Base-by-base conservation (phyloP, 2,113 vertebrate species). In the Varanus komodoensis region DNA sequence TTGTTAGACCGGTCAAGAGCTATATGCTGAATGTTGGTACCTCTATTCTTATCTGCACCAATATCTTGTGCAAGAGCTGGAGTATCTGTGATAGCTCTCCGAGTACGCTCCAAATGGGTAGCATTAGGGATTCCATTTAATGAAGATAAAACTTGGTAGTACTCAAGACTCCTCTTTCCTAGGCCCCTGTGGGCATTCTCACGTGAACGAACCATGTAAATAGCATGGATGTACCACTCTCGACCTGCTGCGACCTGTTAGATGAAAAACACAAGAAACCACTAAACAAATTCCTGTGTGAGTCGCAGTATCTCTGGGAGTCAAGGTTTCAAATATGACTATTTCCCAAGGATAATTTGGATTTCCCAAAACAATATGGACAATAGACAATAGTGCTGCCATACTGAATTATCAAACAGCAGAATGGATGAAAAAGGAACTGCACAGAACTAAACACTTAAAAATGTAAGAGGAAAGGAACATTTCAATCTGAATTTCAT, bases 221-320 rank as follows among this genome's bases (percentile, higher is more conserved):
- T 96, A 6, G 96, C 93, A 86, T 98, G 97, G 93, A 96, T 96
- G 95, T 96, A 97, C 97, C 97, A 97, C 82, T 98, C 96, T 64
- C 92, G 87, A 71, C 97, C 97, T 61, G 96, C 96, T 94, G 97
- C 95, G 91, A 97, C 97, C 97, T 98, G 75, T 79, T 57, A 54
- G 15, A 54, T 85, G 90, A 15, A 94, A 91, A 74, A 71, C 82
- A 44, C 80, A 19, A 68, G 82, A 79, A 85, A 84, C 54, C 7
- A 6, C 57, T 68, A 32, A 54, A n/a, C 12, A 29, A n/a, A 32
- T 11, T 6, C 8, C 4, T 17, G 12, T 17, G 4, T 38, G 52
- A 38, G 15, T 86, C 48, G 6, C 6, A 25, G n/a, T 86, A 3
- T 85, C 32, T 64, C 11, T 84, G 82, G 21, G 64, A 32, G 38